These are phyloP conservation scores for Penelope pileata DNA, from an alignment of 2,113 vertebrate genomes.

Conservation along the genomic window DNA sequence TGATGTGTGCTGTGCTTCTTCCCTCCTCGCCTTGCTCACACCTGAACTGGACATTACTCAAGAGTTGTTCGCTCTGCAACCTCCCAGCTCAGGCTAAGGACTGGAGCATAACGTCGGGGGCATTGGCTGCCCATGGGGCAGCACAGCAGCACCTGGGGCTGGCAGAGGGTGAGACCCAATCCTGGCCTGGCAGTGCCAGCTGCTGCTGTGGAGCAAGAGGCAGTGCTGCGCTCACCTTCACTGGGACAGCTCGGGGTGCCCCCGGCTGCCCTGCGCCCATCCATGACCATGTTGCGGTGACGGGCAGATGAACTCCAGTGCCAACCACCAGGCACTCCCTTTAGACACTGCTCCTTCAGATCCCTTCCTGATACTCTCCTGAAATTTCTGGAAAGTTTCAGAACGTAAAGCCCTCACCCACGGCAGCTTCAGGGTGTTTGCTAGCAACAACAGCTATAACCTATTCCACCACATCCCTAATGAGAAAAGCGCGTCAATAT, in stretches of 20 bases:
- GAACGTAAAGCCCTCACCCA: not conserved
- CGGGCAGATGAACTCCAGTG: not conserved
- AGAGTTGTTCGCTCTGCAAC: not conserved
- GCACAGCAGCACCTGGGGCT: not conserved
- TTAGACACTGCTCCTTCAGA: not conserved
- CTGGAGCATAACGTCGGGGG: not conserved
- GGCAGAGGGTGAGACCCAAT: not conserved
- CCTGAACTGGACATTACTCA: not conserved
- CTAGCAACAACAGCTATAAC: conserved; percentile 4
- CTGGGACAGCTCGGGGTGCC: fast-evolving
- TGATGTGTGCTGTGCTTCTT: not conserved
- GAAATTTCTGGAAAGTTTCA: conserved; percentile 13
- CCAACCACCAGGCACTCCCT: not conserved
- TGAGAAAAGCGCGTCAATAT: conserved; percentile 5
- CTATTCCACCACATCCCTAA: not conserved
- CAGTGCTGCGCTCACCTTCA: not conserved
- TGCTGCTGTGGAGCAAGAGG: not conserved
- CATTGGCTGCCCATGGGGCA: fast-evolving
- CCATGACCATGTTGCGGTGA: not conserved
- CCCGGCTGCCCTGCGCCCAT: not conserved
- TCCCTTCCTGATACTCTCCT: not conserved
- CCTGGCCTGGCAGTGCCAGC: not conserved
- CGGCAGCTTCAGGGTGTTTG: conserved; percentile 25
- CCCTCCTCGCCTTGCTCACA: not conserved
- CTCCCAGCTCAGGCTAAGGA: fast-evolving